These are phyloP conservation scores for Bothrops jararaca DNA, from an alignment of 2,113 vertebrate species.

Conservation along the genomic window DNA sequence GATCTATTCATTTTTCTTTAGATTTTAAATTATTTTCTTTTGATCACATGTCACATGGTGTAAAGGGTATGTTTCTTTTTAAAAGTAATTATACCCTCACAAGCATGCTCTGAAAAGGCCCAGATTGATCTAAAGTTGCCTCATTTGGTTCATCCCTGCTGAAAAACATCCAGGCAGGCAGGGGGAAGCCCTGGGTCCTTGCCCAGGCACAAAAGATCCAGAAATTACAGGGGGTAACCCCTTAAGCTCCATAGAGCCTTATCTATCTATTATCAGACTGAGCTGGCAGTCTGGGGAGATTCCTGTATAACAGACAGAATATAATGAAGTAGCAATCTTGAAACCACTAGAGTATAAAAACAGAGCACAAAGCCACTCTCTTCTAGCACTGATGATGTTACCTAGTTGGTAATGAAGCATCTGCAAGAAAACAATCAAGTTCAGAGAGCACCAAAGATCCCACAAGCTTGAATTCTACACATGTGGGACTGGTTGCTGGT, in stretches of 20 bases:
- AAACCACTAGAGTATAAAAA: neutral
- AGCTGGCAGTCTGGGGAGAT: neutral
- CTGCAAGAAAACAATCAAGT: too few relatives aligned
- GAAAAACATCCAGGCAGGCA: too few relatives aligned
- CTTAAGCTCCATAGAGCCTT: too few relatives aligned
- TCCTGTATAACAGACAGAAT: neutral
- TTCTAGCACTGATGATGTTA: neutral
- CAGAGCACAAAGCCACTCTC: neutral
- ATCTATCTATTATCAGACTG: too few relatives aligned
- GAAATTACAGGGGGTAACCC: too few relatives aligned
- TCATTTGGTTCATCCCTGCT: neutral
- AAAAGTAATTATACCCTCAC: neutral
- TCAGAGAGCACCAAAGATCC: too few relatives aligned
- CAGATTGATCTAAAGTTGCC: neutral
- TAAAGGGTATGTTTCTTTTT: neutral
- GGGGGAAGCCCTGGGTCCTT: too few relatives aligned
- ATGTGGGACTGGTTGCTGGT: neutral
- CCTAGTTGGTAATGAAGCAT: too few relatives aligned
- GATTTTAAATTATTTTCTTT: neutral
- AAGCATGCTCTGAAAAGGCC: neutral
- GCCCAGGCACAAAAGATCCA: too few relatives aligned
- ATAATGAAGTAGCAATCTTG: neutral
- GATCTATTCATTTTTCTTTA: neutral
- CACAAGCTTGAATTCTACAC: too few relatives aligned
- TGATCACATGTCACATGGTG: neutral